phyloP scores from a whole-genome alignment of 2,888 invertebrate genomes.

The Oxycera nigricornis region DNA sequence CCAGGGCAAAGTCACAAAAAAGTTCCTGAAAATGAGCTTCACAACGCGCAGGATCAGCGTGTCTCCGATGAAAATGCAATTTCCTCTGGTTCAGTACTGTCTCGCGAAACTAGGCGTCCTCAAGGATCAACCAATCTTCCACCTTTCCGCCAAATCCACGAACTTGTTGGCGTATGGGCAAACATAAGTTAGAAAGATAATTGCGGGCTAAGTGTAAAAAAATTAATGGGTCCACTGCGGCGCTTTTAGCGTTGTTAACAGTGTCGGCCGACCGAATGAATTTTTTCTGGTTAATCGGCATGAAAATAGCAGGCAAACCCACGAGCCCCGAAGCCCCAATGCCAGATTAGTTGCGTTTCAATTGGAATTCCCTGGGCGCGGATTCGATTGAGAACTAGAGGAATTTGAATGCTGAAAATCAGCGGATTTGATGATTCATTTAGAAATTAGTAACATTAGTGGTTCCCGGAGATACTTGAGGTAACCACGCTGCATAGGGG shows the following conservation, averaged over 20 bases:
- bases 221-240: conserved; percentile 24
- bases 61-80: conserved; percentile 12
- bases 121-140: background rate
- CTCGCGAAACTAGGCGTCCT: background rate
- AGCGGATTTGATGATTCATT: conserved; percentile 20
- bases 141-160: background rate
- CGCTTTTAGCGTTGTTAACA: background rate
- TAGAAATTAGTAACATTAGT: conserved; percentile 13
- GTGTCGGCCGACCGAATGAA: background rate
- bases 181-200: conserved; percentile 2
- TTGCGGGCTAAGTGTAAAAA: conserved; percentile 19
- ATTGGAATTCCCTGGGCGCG: background rate
- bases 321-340: background rate
- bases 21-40: background rate
- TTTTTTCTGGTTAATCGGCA: background rate
- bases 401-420: conserved; percentile 4
- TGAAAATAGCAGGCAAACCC: background rate
- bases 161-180: background rate
- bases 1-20: background rate
- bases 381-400: background rate
- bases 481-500: background rate
- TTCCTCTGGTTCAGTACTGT: background rate
- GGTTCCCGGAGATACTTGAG: background rate
- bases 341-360: background rate
- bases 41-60: background rate